These are phyloP conservation scores for Heterochromis multidens DNA, from an alignment of 2,113 vertebrate species.

Conservation along the genomic window DNA sequence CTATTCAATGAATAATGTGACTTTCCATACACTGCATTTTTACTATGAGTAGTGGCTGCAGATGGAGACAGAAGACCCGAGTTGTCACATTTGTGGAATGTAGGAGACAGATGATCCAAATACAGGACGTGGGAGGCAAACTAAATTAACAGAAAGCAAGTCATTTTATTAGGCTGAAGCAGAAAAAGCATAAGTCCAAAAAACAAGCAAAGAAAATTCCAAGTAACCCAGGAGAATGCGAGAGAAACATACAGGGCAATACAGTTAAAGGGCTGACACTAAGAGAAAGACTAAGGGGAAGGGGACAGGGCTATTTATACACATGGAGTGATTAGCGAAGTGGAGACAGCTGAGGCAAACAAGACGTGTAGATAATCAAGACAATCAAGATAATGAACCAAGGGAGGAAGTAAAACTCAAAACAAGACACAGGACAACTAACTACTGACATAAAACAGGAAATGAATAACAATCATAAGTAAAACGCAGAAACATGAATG, in stretches of 20 bases:
- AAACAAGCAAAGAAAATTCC: not conserved
- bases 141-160: not conserved
- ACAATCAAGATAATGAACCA: too few species aligned
- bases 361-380: too few species aligned
- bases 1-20: not conserved
- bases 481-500: not conserved
- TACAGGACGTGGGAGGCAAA: not conserved
- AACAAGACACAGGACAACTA: too few species aligned
- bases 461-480: not conserved
- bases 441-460: too few species aligned
- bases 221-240: not conserved
- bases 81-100: too few species aligned
- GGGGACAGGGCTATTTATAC: not conserved
- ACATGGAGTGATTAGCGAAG: not conserved
- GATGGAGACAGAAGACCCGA: not conserved
- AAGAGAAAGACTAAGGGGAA: not conserved
- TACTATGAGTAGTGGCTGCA: not conserved
- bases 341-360: too few species aligned
- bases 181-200: not conserved
- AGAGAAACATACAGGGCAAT: not conserved
- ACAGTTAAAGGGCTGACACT: not conserved
- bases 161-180: not conserved
- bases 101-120: not conserved
- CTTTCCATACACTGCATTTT: not conserved
- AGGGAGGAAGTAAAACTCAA: too few species aligned